Evolutionary conservation across 2,113 vertebrate species (phyloP).

Genomic region (Sorex fumeus): DNA sequence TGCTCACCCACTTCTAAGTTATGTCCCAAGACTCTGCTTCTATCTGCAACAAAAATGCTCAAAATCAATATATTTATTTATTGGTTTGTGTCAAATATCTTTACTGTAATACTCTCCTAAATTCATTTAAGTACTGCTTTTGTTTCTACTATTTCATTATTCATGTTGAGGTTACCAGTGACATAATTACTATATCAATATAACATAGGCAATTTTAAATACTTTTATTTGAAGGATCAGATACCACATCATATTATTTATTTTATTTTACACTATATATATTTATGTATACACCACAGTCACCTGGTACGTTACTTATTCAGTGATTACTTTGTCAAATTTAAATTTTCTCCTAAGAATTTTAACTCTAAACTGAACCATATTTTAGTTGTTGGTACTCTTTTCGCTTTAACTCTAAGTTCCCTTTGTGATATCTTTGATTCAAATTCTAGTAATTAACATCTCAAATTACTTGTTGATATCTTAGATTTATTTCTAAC

Average conservation of each 20-base stretch:
- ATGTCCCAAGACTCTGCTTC: not conserved
- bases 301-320: fast-evolving
- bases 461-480: not conserved
- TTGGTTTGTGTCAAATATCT: not conserved
- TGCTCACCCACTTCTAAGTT: not conserved
- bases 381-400: not conserved
- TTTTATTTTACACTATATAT: not conserved
- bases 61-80: not conserved
- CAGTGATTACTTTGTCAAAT: not conserved
- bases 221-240: not conserved
- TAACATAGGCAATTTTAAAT: not conserved
- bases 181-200: not conserved
- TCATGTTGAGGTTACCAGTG: not conserved
- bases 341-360: not conserved
- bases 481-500: constrained; percentile 18
- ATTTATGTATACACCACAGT: not conserved
- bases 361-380: not conserved
- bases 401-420: not conserved
- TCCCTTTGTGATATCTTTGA: not conserved
- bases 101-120: not conserved
- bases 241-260: not conserved
- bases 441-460: not conserved
- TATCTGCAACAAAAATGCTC: not conserved
- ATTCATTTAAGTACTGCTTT: not conserved
- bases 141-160: not conserved